A percentile compares a stretch with the other conserved stretches of the same genome.
These are phyloP conservation scores for Ispidina lecontei DNA, from an alignment of 2,797 vertebrate species.

Conservation along the genomic window DNA sequence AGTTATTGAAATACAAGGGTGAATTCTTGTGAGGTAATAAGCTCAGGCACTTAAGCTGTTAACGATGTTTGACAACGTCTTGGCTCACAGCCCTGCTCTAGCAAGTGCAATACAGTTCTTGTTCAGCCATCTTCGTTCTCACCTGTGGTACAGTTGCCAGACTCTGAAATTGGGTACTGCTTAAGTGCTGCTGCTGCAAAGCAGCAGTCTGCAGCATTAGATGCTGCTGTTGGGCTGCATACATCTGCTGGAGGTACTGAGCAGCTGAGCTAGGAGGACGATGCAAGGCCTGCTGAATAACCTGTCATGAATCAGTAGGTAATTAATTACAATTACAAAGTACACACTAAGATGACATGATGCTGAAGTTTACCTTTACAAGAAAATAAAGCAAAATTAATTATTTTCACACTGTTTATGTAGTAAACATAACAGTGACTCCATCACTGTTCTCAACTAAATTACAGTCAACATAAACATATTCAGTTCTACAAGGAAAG, in stretches of 20 bases:
- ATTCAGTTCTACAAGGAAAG: not conserved
- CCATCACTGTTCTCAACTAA: not conserved
- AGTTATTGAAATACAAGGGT: not conserved
- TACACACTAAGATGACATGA: conserved; percentile 13
- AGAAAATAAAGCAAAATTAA: not conserved
- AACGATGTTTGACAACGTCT: not conserved
- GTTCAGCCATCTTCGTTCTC: conserved; percentile 57
- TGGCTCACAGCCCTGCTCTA: not conserved
- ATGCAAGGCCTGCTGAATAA: conserved; percentile 92
- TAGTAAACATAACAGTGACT: not conserved
- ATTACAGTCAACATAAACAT: not conserved
- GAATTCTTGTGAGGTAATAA: conserved; percentile 19
- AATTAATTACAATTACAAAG: conserved; percentile 62
- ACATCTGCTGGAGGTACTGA: conserved; percentile 96
- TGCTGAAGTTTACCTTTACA: conserved; percentile 8
- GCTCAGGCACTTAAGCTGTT: conserved; percentile 66
- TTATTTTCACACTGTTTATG: not conserved
- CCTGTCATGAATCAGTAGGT: conserved; percentile 78
- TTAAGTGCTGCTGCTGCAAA: conserved; percentile 89
- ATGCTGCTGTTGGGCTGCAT: conserved; percentile 94
- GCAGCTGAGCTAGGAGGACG: conserved; percentile 91
- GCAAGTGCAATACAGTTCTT: not conserved
- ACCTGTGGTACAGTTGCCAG: conserved; percentile 90
- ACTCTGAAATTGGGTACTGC: conserved; percentile 88
- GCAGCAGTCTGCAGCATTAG: conserved; percentile 92